Evolutionary conservation across 2,113 vertebrate genomes (phyloP), one percentile per base, ranked within the genome.

Genomic region (Pedionomus torquatus): DNA sequence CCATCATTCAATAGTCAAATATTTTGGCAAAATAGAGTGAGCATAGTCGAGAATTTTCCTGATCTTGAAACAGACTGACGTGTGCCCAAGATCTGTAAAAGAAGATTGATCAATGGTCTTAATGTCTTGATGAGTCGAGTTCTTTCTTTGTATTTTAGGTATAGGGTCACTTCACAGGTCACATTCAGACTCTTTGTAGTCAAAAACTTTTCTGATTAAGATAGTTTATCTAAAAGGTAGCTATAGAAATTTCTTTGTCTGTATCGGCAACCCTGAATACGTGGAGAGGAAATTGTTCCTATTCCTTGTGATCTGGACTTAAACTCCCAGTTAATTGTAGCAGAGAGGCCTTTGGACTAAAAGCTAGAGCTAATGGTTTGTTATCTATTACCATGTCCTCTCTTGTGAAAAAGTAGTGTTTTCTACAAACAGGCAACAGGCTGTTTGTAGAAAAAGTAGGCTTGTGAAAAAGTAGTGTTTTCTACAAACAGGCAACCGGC

Each of bases 361-460:
- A 89, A 95, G 70, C 25, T 72, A 76, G 78, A 95, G 69, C 11
- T 96, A 71, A 85, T 43, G 49, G 70, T 91, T 64, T 21, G 16
- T 96, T 96, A 90, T 91, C 79, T 43, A 7, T 20, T 41, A 41
- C 93, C 89, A 80, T 49, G 65, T 92, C 25, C 39, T 94, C 66
- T 95, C 46, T 92, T 95, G 86, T 89, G 69, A 72, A 97, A 96
- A 95, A 96, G 88, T 90, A 37, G 2, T 75, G 46, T 96, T 97
- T 96, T 83, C 87, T 93, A 90, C 94, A 97, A 95, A 96, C 48
- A 96, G 94, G 97, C 98, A 98, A 97, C 96, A 97, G 96, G 95
- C 96, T n/a, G n/a, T n/a, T n/a, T n/a, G n/a, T n/a, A n/a, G n/a
- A n/a, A n/a, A n/a, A n/a, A n/a, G n/a, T n/a, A n/a, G n/a, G n/a